Evolutionary conservation across 2,797 vertebrate genomes (phyloP), one percentile per base, ranked within the genome.

Genomic region (Cossypha heuglini): DNA sequence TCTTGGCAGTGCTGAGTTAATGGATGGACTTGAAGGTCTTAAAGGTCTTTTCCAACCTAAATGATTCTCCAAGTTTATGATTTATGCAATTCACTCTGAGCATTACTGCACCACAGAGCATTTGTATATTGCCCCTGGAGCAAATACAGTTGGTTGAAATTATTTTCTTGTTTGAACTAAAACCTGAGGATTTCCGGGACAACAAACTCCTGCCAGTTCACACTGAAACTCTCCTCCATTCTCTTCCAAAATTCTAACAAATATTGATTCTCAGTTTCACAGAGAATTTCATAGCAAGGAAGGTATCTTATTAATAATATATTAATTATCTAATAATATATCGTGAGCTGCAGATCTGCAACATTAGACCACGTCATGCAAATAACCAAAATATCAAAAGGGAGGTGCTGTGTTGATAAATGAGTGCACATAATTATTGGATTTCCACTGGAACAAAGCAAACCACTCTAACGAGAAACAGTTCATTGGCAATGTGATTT

Each of bases 371-470:
- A 35, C 2, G 1, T 45, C 63, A 43, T 59, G 51, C 29, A 67
- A 54, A 66, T 46, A 91, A 40, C 5, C n/a, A 45, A 22, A 51
- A 33, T 21, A 73, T n/a, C 72, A 76, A 73, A 67, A 83, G 55
- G 9, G 28, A 86, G 38, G 55, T 61, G 18, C 3, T 16, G 9
- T 55, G 21, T 7, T 59, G 31, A 59, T 69, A 90, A 96, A 73
- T 29, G 75, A 66, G 12, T 67, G 25, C 25, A 38, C 6, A 13
- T 24, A 83, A 77, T 16, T 59, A 43, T 26, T 58, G 9, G 43
- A 78, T 71, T 90, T 72, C 77, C 33, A 68, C 29, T 45, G 22
- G 26, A 96, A 79, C 38, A 86, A 74, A 72, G 11, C 15, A 58
- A 86, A n/a, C 9, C 13, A 14, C 45, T 68, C 24, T 46, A 57